A percentile compares a stretch with the other conserved stretches of the same genome.
Conservation (phyloP, 2,888 invertebrate species). For the Agrotis ipsilon region DNA sequence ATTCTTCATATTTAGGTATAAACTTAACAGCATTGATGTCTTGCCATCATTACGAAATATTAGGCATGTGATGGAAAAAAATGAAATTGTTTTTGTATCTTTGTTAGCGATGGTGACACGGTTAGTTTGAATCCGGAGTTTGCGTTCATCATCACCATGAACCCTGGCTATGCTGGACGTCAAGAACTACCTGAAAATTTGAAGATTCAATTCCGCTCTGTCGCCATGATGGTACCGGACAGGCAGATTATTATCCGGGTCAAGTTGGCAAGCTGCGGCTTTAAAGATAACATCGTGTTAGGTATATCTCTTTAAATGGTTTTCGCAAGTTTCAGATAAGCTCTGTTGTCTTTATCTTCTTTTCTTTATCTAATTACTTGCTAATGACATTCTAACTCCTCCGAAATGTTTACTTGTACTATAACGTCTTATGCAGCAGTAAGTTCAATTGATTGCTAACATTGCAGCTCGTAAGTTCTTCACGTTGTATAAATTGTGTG, state of each 20-base stretch:
- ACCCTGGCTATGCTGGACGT: slow-evolving; percentile 97
- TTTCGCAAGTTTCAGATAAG: neutral
- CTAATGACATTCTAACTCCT: too few relatives aligned
- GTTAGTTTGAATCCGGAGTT: slow-evolving; percentile 96
- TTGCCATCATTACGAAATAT: neutral
- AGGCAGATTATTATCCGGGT: slow-evolving; percentile 97
- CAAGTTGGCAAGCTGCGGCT: slow-evolving; percentile 97
- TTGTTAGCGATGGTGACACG: slow-evolving; percentile 94
- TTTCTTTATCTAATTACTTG: neutral
- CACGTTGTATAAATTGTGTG: slow-evolving; percentile 96
- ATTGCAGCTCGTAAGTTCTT: slow-evolving; percentile 94
- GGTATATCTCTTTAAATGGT: slow-evolving; percentile 64
- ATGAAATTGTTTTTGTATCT: neutral
- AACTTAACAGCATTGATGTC: too few relatives aligned
- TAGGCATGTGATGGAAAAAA: neutral
- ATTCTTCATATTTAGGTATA: slow-evolving; percentile 92
- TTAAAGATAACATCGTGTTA: slow-evolving; percentile 95
- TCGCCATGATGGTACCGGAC: slow-evolving; percentile 98
- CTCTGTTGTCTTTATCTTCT: neutral
- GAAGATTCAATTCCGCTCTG: slow-evolving; percentile 96
- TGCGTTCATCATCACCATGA: slow-evolving; percentile 97
- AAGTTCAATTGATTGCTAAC: neutral
- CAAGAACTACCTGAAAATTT: slow-evolving; percentile 97
- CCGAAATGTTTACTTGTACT: neutral
- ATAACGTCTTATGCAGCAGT: neutral